Conservation (phyloP, 2,888 invertebrate species). For the Panopea generosa region DNA sequence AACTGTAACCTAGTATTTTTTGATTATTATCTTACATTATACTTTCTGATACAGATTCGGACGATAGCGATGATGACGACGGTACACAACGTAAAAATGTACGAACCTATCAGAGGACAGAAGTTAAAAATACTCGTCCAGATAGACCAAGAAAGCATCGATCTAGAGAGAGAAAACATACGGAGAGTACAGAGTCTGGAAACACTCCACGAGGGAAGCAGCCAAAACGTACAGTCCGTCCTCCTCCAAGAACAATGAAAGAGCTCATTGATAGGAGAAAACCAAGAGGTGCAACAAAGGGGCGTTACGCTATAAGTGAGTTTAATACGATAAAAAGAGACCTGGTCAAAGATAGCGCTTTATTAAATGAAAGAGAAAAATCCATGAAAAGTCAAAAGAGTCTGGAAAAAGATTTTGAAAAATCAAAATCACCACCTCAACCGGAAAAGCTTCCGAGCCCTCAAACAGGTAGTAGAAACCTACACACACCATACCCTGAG, state of each 20-base stretch:
- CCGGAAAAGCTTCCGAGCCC: background rate
- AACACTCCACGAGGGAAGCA: background rate
- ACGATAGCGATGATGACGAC: too few relatives aligned
- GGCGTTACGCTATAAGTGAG: conserved; percentile 46
- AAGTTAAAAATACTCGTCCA: too few relatives aligned
- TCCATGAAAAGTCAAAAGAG: background rate
- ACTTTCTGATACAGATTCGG: too few relatives aligned
- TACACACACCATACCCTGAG: background rate
- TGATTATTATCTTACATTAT: too few relatives aligned
- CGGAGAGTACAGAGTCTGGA: background rate
- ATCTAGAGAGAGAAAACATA: too few relatives aligned
- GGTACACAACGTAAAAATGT: too few relatives aligned
- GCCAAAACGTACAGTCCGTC: background rate
- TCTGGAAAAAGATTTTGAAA: background rate
- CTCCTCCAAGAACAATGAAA: conserved; percentile 49
- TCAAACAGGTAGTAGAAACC: background rate
- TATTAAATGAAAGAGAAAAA: conserved; percentile 24
- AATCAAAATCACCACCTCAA: background rate
- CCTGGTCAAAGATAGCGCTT: conserved; percentile 46
- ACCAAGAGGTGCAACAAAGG: conserved; percentile 5
- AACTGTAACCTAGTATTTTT: too few relatives aligned
- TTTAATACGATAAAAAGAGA: conserved; percentile 51
- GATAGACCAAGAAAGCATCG: too few relatives aligned
- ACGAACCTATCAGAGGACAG: too few relatives aligned
- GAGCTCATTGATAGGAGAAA: conserved; percentile 27